phyloP scores from a whole-genome alignment of 2,113 vertebrate species.

The Macrotus californicus region DNA sequence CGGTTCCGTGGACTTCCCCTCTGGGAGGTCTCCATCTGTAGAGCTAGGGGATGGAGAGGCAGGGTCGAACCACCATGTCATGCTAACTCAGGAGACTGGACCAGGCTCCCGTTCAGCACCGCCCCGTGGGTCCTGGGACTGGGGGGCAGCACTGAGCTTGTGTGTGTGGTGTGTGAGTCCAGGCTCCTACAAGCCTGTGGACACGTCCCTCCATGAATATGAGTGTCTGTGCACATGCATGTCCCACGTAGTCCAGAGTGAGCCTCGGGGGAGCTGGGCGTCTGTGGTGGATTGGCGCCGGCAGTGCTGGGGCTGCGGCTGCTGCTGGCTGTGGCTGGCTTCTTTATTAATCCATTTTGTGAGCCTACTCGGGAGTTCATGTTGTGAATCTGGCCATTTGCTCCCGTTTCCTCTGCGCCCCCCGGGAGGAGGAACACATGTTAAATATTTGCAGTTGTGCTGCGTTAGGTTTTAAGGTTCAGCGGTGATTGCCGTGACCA shows the following conservation, averaged over 20 bases:
- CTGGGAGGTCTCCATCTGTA: not conserved
- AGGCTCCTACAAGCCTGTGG: not conserved
- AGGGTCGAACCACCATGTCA: not conserved
- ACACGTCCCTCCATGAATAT: rapidly evolving
- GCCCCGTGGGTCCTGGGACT: rapidly evolving
- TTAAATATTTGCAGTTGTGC: slow-evolving; percentile 80
- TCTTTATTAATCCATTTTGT: not conserved
- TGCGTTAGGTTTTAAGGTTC: slow-evolving; percentile 77
- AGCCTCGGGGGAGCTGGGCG: not conserved
- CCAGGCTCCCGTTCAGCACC: not conserved
- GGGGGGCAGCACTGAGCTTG: rapidly evolving
- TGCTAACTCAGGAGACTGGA: not conserved
- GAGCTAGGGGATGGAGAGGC: not conserved
- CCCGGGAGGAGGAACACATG: slow-evolving; percentile 62
- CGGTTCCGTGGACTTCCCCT: not conserved
- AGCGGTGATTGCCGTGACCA: slow-evolving; percentile 75
- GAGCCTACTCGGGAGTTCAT: slow-evolving; percentile 11
- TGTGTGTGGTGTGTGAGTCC: rapidly evolving
- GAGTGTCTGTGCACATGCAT: not conserved
- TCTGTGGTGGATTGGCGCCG: rapidly evolving
- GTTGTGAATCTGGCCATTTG: slow-evolving; percentile 56
- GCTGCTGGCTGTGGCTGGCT: not conserved
- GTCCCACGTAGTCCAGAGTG: not conserved
- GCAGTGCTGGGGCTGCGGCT: rapidly evolving
- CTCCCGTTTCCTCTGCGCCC: slow-evolving; percentile 34